Conservation (phyloP, 2,888 invertebrate species). For the Andrena haemorrhoa region DNA sequence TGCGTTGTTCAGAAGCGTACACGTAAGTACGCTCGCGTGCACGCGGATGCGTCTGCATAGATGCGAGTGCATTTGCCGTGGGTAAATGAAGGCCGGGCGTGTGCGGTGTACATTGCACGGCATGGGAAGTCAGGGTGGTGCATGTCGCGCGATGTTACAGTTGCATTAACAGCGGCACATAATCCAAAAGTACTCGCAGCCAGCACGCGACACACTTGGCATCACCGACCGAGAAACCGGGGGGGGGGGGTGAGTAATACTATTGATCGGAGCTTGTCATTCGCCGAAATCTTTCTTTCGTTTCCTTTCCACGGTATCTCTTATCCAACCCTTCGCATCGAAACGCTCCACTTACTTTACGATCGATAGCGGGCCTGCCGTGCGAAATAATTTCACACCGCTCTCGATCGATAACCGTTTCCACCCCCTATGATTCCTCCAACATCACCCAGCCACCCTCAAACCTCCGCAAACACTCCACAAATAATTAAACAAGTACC, state of each 20-base stretch:
- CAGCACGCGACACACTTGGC: neutral
- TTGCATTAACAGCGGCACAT: neutral
- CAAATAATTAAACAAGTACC: no score
- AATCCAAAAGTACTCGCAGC: neutral
- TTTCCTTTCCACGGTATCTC: neutral
- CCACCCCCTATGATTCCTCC: neutral
- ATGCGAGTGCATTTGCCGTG: neutral
- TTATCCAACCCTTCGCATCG: neutral
- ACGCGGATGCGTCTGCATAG: neutral
- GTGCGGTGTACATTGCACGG: slow-evolving; percentile 11
- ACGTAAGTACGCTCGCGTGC: neutral
- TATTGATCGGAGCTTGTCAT: slow-evolving; percentile 28
- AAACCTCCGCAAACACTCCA: no score
- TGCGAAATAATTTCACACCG: neutral
- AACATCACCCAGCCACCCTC: no score
- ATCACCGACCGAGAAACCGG: neutral
- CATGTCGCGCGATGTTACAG: slow-evolving; percentile 10
- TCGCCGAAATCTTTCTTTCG: slow-evolving; percentile 20
- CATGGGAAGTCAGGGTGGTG: neutral
- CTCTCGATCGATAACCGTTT: neutral
- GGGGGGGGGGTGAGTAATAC: slow-evolving; percentile 1
- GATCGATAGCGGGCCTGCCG: neutral
- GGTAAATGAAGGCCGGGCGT: slow-evolving; percentile 36
- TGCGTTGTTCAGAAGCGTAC: neutral
- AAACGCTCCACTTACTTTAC: slow-evolving; percentile 8